phyloP scores from a whole-genome alignment of 2,888 invertebrate genomes.

The Tipula lateralis region DNA sequence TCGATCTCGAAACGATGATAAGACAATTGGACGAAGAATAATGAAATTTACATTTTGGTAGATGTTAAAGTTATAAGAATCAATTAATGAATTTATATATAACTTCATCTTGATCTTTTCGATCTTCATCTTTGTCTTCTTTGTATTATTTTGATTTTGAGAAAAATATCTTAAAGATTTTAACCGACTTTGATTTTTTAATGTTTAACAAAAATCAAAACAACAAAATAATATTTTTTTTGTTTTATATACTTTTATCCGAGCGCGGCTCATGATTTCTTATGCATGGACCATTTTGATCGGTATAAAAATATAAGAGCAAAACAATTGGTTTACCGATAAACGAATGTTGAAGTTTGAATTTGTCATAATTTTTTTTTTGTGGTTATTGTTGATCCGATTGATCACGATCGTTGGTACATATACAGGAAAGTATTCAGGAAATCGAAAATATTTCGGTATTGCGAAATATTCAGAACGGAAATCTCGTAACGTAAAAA shows the following conservation, averaged over 20 bases:
- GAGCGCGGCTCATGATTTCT: conserved; percentile 6
- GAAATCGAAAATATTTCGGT: background rate
- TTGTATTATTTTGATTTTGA: background rate
- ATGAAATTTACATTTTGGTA: conserved; percentile 19
- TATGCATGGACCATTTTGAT: background rate
- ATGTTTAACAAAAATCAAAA: conserved; percentile 19
- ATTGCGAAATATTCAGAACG: conserved; percentile 8
- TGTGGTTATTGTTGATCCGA: background rate
- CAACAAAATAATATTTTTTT: background rate
- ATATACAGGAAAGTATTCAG: background rate
- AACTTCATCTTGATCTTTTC: background rate
- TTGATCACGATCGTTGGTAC: background rate
- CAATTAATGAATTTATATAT: conserved; percentile 11
- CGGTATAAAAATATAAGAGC: background rate
- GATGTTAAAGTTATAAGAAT: conserved; percentile 24
- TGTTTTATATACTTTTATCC: background rate
- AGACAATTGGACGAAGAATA: conserved; percentile 1
- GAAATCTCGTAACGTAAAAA: background rate
- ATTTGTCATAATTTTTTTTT: conserved; percentile 20
- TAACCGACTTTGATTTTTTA: conserved; percentile 19
- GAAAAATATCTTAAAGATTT: background rate
- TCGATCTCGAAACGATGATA: conserved; percentile 11
- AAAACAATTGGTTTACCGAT: background rate
- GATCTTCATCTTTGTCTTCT: background rate
- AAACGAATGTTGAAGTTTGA: conserved; percentile 11